Conservation (phyloP, 1,140 invertebrate genomes). For the Globodera rostochiensis region DNA sequence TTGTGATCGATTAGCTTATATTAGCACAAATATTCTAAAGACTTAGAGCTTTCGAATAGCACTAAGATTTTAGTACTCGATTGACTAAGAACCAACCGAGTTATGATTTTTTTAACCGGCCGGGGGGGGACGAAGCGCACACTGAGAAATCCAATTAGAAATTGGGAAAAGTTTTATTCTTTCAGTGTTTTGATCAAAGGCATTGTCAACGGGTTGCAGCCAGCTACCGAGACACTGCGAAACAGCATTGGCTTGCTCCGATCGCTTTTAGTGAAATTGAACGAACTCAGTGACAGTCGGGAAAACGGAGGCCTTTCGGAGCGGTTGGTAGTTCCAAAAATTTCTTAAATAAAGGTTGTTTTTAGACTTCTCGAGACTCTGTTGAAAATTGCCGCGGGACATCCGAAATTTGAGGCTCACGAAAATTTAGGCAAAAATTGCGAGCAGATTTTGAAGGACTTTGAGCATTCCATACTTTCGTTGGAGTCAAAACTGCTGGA, state of each 20-base stretch:
- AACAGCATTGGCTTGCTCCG: slow-evolving; percentile 1
- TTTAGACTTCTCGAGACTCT: slow-evolving; percentile 16
- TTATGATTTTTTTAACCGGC: neutral
- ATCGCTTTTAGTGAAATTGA: neutral
- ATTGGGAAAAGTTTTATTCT: neutral
- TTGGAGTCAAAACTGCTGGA: neutral
- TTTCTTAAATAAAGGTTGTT: neutral
- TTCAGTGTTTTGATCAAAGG: slow-evolving; percentile 17
- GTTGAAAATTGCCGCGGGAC: slow-evolving; percentile 7
- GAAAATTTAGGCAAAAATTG: neutral
- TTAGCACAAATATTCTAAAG: too few species aligned
- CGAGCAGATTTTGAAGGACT: neutral
- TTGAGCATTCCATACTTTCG: slow-evolving; percentile 7
- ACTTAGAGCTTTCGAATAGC: too few species aligned
- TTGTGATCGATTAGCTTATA: too few species aligned
- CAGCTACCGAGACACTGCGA: neutral
- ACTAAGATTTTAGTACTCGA: too few species aligned
- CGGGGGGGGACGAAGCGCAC: too few species aligned
- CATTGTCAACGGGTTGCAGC: neutral
- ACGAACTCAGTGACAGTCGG: neutral
- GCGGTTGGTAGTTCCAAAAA: neutral
- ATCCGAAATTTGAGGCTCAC: neutral
- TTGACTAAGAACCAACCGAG: too few species aligned
- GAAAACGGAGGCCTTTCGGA: neutral
- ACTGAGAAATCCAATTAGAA: too few species aligned